Evolutionary conservation across 2,797 vertebrate species (phyloP).

Genomic region (Sebastes minor): DNA sequence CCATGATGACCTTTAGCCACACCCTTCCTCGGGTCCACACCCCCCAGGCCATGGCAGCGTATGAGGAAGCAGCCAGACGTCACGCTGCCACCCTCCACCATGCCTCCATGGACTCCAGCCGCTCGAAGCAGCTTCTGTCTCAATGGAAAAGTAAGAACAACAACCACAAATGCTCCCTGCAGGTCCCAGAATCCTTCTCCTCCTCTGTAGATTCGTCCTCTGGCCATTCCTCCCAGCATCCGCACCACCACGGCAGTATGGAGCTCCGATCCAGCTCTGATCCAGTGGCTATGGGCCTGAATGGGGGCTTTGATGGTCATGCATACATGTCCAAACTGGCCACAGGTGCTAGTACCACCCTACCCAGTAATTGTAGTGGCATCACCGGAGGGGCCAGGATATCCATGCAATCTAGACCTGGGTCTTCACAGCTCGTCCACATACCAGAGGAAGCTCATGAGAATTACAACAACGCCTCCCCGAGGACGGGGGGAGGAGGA

Average conservation of each 20-base stretch:
- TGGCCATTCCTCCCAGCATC: slow-evolving; percentile 71
- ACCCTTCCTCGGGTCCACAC: slow-evolving; percentile 95
- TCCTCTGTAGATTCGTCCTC: slow-evolving; percentile 67
- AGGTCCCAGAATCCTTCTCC: slow-evolving; percentile 85
- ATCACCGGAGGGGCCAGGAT: slow-evolving; percentile 91
- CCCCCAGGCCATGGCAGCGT: slow-evolving; percentile 80
- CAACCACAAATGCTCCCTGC: slow-evolving; percentile 90
- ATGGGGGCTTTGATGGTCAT: slow-evolving; percentile 83
- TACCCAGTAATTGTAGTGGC: slow-evolving; percentile 89
- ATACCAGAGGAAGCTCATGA: slow-evolving; percentile 98
- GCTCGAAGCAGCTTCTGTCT: slow-evolving; percentile 95
- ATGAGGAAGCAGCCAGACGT: slow-evolving; percentile 90
- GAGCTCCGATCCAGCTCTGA: slow-evolving; percentile 92
- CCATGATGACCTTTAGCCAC: slow-evolving; percentile 94
- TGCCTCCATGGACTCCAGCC: slow-evolving; percentile 93
- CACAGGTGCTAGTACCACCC: slow-evolving; percentile 83
- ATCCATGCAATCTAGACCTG: slow-evolving; percentile 92
- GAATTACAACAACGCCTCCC: slow-evolving; percentile 81
- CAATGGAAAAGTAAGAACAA: slow-evolving; percentile 98
- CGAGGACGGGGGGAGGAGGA: slow-evolving; percentile 77
- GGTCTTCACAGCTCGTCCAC: slow-evolving; percentile 96
- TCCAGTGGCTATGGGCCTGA: slow-evolving; percentile 86
- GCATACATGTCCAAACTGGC: slow-evolving; percentile 77
- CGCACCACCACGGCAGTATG: slow-evolving; percentile 87
- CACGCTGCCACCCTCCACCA: slow-evolving; percentile 93